These are phyloP conservation scores for Dascillus cervinus DNA, from an alignment of 2,888 invertebrate genomes.

Conservation along the genomic window DNA sequence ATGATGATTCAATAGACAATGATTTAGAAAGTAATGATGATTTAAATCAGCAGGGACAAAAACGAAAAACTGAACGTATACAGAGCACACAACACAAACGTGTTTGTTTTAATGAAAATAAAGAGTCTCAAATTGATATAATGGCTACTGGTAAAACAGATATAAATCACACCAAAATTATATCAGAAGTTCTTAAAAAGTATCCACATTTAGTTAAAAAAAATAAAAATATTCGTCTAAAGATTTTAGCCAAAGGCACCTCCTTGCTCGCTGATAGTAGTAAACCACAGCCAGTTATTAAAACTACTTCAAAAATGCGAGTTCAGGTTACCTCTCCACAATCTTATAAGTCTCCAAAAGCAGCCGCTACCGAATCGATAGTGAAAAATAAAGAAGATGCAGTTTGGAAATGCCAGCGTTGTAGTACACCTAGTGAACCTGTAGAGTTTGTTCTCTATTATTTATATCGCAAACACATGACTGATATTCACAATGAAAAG, in stretches of 20 bases:
- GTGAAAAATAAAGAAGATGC: slow-evolving; percentile 56
- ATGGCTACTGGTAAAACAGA: slow-evolving; percentile 25
- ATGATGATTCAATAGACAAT: slow-evolving; percentile 32
- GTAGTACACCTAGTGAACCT: slow-evolving; percentile 56
- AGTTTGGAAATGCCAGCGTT: slow-evolving; percentile 75
- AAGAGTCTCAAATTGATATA: slow-evolving; percentile 36
- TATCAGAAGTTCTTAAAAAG: slow-evolving; percentile 78
- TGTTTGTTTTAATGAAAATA: slow-evolving; percentile 53
- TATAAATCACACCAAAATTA: slow-evolving; percentile 70
- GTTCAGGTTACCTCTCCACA: slow-evolving; percentile 4
- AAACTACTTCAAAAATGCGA: slow-evolving; percentile 10
- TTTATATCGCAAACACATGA: slow-evolving; percentile 72
- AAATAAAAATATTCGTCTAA: slow-evolving; percentile 79
- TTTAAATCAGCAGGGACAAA: slow-evolving; percentile 28
- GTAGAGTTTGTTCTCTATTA: slow-evolving; percentile 70
- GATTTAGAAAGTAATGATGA: slow-evolving; percentile 36
- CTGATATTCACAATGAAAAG: slow-evolving; percentile 70
- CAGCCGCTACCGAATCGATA: slow-evolving; percentile 41
- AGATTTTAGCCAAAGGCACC: slow-evolving; percentile 61
- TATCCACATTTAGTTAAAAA: slow-evolving; percentile 82
- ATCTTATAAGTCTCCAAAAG: slow-evolving; percentile 3
- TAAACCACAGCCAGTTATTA: slow-evolving; percentile 2
- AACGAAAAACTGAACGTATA: slow-evolving; percentile 31
- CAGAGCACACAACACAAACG: slow-evolving; percentile 28
- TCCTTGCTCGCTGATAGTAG: slow-evolving; percentile 9